Evolutionary conservation across 1,140 invertebrate species (phyloP), one percentile per base, ranked within the genome.

Genomic region (Odontomachus brunneus): DNA sequence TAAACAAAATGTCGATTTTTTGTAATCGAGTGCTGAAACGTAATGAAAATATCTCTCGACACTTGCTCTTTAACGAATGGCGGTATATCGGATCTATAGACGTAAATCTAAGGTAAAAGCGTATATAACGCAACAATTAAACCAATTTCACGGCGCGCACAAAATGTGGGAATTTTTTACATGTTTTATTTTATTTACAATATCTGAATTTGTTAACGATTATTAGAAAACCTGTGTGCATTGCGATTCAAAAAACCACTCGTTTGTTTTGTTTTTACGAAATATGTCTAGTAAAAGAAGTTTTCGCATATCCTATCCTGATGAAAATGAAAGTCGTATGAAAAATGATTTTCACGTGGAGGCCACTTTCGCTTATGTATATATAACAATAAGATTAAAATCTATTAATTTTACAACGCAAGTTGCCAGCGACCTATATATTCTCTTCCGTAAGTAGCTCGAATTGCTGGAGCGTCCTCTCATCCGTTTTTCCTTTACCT

Each of bases 391-490:
- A 59, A 69, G 22, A 55, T 71, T 62, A 62, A 38, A 78, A 71
- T 80, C 19, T 69, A 83, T 12, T 51, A 22, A 80, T 69, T 80
- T 84, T 84, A 80, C 65, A 84, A 17, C 11, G 15, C 65, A 80
- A 33, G 17, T 62, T 80, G 44, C 15, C 33, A 51, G 12, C 48
- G 9, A 63, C 38, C 4, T 38, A 12, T 9, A 53, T 44, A 2
- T 9, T 69, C 17, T 62, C 14, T 49, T 44, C 38, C 55, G 26
- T 62, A 69, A 53, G 53, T 84, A 71, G 78, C 9, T 76, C 29
- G 15, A 60, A 44, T 63, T 62, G n/a, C 1, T 75, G 51, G 82
- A 83, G 24, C 49, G 49, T 48, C 71, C 22, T 60, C 59, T 33
- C 53, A n/a, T 69, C 17, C 15, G 19, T 44, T 12, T 0, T 75